Percentiles rank a stretch among this genome's conserved stretches.
Conservation (phyloP, 2,113 vertebrate genomes). For the Alligator mississippiensis region DNA sequence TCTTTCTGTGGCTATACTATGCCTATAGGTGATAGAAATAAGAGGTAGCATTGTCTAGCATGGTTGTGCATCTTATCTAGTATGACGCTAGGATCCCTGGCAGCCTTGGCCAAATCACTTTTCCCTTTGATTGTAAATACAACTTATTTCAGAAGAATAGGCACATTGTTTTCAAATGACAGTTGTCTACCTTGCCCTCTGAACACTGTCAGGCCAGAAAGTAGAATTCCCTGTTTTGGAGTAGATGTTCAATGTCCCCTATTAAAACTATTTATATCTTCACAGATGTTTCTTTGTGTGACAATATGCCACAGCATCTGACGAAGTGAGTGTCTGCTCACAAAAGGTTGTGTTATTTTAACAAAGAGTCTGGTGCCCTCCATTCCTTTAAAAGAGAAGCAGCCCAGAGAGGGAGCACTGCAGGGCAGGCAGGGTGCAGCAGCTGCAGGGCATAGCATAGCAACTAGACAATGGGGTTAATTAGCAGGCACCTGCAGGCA, state of each 20-base stretch:
- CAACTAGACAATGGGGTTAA: too few species aligned
- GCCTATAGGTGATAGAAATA: neutral
- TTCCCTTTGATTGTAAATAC: neutral
- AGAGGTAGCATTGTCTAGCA: neutral
- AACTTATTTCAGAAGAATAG: neutral
- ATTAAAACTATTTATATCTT: neutral
- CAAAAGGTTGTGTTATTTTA: too few species aligned
- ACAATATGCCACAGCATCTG: too few species aligned
- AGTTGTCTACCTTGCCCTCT: neutral
- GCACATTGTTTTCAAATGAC: neutral
- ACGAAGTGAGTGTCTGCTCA: too few species aligned
- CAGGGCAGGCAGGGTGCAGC: too few species aligned
- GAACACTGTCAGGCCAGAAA: neutral
- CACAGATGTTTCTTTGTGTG: neutral
- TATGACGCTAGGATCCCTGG: neutral
- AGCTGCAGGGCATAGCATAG: too few species aligned
- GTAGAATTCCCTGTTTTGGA: neutral
- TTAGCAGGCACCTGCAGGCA: too few species aligned
- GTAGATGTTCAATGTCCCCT: neutral
- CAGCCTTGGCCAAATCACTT: neutral
- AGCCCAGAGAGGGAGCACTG: too few species aligned
- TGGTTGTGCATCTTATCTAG: fast-evolving
- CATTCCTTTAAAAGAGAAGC: too few species aligned
- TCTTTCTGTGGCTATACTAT: neutral
- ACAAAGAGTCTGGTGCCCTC: too few species aligned